These are phyloP conservation scores for Drosophila tanythrix DNA, from an alignment of 2,888 invertebrate genomes.

Conservation along the genomic window DNA sequence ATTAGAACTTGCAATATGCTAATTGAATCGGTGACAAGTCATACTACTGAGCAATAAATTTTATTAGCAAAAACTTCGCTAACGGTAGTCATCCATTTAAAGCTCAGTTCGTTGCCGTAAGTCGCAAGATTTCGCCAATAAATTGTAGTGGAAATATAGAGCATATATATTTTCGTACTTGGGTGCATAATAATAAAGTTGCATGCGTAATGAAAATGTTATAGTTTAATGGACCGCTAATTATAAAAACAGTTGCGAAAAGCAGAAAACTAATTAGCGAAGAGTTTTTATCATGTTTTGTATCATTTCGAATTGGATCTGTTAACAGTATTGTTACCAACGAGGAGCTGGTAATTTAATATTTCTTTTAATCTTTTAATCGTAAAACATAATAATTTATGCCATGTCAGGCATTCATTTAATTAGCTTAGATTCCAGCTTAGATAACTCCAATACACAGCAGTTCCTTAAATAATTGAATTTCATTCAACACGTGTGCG, in stretches of 20 bases:
- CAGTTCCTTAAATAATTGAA: neutral
- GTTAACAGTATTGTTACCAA: neutral
- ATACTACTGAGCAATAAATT: conserved; percentile 19
- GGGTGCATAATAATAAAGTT: conserved; percentile 1
- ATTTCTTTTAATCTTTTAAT: neutral
- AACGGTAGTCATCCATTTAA: conserved; percentile 13
- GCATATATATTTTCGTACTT: conserved; percentile 15
- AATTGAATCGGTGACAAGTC: conserved; percentile 37
- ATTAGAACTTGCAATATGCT: conserved; percentile 36
- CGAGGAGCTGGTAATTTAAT: neutral
- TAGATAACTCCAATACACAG: neutral
- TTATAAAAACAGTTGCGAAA: neutral
- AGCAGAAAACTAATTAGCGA: neutral
- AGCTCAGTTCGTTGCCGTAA: conserved; percentile 1
- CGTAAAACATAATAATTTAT: neutral
- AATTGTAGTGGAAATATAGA: conserved; percentile 24
- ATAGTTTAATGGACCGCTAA: neutral
- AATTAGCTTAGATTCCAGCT: neutral
- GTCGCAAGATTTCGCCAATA: conserved; percentile 28
- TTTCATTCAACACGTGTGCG: neutral
- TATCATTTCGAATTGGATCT: neutral
- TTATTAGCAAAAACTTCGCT: conserved; percentile 28
- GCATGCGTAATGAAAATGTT: conserved; percentile 3
- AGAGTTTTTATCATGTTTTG: neutral
- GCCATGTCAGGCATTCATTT: neutral